Conservation (phyloP, 2,888 invertebrate genomes). For the Seira ritae region DNA sequence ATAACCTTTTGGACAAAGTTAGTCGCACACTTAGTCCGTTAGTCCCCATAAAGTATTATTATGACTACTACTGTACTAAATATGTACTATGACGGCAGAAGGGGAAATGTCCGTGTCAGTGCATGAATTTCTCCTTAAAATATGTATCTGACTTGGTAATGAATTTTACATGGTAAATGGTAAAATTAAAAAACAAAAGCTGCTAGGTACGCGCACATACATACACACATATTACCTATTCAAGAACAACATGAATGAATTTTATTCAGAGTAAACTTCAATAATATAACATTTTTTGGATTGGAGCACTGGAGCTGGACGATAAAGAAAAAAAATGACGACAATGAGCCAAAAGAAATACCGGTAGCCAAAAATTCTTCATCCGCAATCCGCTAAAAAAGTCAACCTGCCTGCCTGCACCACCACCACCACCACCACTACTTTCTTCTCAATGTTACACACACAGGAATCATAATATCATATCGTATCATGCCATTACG, state of each 20-base stretch:
- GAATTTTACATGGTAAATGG: conserved; percentile 17
- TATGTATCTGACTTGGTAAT: conserved; percentile 14
- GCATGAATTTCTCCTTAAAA: conserved; percentile 55
- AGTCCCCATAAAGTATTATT: conserved; percentile 12
- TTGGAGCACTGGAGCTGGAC: not conserved
- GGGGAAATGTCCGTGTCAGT: conserved; percentile 47
- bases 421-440: too few species aligned
- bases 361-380: not conserved
- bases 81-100: not conserved
- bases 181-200: not conserved
- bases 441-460: too few species aligned
- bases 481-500: conserved; percentile 11
- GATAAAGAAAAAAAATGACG: not conserved
- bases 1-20: conserved; percentile 7
- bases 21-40: not conserved
- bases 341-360: not conserved
- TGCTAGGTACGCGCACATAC: too few species aligned
- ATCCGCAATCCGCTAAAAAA: not conserved
- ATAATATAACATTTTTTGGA: too few species aligned
- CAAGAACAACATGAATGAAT: conserved; percentile 14
- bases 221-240: too few species aligned
- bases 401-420: not conserved
- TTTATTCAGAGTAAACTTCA: not conserved
- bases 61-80: not conserved
- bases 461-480: conserved; percentile 1